Evolutionary conservation across 2,888 invertebrate species (phyloP).

Genomic region (Leptothorax acervorum): DNA sequence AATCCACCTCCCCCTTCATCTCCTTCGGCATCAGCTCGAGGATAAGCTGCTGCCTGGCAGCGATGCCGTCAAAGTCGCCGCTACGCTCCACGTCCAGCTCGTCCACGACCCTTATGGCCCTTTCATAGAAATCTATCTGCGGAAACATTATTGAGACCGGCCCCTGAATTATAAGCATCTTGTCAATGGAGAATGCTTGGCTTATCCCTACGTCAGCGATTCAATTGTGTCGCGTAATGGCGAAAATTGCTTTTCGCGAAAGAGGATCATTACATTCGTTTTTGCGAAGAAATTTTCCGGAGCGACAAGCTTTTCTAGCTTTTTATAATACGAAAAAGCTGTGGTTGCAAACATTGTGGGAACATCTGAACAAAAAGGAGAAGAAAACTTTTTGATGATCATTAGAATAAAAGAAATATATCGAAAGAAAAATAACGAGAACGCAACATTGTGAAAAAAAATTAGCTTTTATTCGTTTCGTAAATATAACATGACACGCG

Average conservation of each 20-base stretch:
- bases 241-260: background rate
- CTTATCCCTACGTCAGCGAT: background rate
- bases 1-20: conserved; percentile 84
- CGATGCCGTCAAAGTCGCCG: conserved; percentile 81
- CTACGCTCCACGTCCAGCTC: conserved; percentile 83
- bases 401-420: background rate
- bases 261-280: conserved; percentile 2
- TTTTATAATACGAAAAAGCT: background rate
- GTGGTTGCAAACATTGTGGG: background rate
- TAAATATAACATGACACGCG: background rate
- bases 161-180: conserved; percentile 26
- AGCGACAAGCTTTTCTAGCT: background rate
- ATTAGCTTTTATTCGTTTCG: background rate
- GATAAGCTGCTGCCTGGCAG: conserved; percentile 85
- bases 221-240: conserved; percentile 16
- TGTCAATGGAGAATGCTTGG: background rate
- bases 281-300: background rate
- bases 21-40: conserved; percentile 84
- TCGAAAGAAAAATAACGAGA: background rate
- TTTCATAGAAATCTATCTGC: conserved; percentile 78
- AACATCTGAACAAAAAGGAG: background rate
- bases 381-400: background rate
- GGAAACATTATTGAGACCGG: background rate
- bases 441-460: background rate
- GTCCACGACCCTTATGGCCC: conserved; percentile 83